Evolutionary conservation across 1,140 invertebrate species (phyloP), one percentile per base, ranked within the genome.

Genomic region (Eurosta solidaginis): DNA sequence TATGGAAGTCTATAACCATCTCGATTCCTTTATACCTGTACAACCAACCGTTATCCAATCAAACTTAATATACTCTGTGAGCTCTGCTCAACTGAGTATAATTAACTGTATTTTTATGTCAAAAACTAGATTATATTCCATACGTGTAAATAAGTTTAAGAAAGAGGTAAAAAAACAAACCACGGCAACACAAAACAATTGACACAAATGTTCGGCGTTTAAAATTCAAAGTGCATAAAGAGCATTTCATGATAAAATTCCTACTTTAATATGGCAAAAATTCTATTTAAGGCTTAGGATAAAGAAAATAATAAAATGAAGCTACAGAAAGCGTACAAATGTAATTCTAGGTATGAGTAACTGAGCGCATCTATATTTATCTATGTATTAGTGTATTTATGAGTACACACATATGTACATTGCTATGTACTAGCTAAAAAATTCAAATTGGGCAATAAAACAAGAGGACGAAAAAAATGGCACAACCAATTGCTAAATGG

Each of bases 141-240:
- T n/a, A n/a, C n/a, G n/a, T n/a, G n/a, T 27, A 68, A 68, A 68
- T 5, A 3, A 36, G 6, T 59, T 59, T 25, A 27, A 29, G 29
- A 59, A 59, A 59, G 40, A 10, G 40, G 20, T 36, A 3, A 40
- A 63, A 68, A 20, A 14, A 40, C 3, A 36, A 17, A 22, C 33
- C 36, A 68, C 2, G 20, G n/a, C 7, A 68, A 68, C 27, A 54
- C 33, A 52, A 3, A 5, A 49, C 22, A 22, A 54, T 12, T 20
- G 20, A 7, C 20, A 27, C 3, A 54, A 27, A 54, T 54, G 50
- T 14, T 22, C 20, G 33, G 17, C 59, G 17, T 40, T 68, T 68
- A 68, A 68, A 68, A 68, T 68, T 42, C 59, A 68, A 68, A 68
- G 59, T 68, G 40, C 59, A 68, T 68, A 22, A 29, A 36, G 40